Percentiles rank a stretch among this genome's conserved stretches.
Evolutionary conservation across 2,797 vertebrate genomes (phyloP).

Genomic region (Discoglossus pictus): DNA sequence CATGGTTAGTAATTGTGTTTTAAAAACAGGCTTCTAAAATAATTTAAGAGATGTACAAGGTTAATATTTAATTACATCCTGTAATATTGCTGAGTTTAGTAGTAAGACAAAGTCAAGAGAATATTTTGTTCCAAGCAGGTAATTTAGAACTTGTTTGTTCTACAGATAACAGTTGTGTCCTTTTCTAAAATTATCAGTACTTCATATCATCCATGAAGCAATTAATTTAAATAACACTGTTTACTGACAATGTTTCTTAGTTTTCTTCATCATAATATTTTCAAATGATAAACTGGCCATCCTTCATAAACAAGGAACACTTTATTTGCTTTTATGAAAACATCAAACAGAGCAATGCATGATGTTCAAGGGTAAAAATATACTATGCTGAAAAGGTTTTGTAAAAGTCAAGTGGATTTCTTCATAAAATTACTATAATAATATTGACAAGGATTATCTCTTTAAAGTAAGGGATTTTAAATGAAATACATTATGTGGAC

Average conservation of each 20-base stretch:
- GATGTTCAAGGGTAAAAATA: conserved; percentile 35
- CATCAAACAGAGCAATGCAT: conserved; percentile 35
- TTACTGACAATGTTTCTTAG: neutral
- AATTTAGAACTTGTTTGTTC: too few species aligned
- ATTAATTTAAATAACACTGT: neutral
- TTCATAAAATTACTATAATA: conserved; percentile 11
- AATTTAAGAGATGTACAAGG: too few species aligned
- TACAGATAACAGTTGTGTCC: neutral
- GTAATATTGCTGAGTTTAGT: neutral
- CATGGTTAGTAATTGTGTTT: too few species aligned
- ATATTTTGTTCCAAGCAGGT: too few species aligned
- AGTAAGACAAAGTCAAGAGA: neutral
- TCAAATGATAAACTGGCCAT: conserved; percentile 33
- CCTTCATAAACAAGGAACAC: conserved; percentile 39
- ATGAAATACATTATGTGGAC: too few species aligned
- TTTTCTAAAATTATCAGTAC: conserved; percentile 11
- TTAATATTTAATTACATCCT: too few species aligned
- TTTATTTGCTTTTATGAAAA: conserved; percentile 33
- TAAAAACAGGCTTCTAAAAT: too few species aligned
- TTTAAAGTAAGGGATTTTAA: too few species aligned
- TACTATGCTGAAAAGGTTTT: conserved; percentile 20
- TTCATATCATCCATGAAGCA: conserved; percentile 1
- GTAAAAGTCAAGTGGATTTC: conserved; percentile 40
- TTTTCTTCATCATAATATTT: conserved; percentile 28
- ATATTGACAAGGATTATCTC: conserved; percentile 5